These are phyloP conservation scores for Lepus oiostolus DNA, from an alignment of 2,797 vertebrate genomes.

Conservation along the genomic window DNA sequence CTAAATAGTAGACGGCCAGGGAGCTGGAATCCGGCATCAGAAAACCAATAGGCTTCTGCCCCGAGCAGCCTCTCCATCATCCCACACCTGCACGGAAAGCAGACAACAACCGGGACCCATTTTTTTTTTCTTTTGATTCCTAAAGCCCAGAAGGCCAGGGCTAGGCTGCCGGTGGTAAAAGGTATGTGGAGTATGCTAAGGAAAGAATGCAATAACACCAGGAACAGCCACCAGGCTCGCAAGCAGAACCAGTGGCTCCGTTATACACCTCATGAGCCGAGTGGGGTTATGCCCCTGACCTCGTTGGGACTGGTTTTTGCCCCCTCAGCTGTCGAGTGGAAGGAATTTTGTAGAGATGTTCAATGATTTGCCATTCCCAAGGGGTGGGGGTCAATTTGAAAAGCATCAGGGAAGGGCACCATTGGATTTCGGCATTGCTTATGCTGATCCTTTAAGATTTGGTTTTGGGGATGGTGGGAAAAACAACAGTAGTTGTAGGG, in stretches of 20 bases:
- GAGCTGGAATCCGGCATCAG: slow-evolving; percentile 44
- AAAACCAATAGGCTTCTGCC: slow-evolving; percentile 63
- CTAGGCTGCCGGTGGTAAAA: neutral
- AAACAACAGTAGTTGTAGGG: slow-evolving; percentile 13
- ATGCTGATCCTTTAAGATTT: slow-evolving; percentile 59
- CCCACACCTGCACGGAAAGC: slow-evolving; percentile 42
- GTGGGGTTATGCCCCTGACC: slow-evolving; percentile 64
- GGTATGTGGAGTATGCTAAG: neutral
- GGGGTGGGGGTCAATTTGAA: slow-evolving; percentile 45
- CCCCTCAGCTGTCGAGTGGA: neutral
- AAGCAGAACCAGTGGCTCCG: slow-evolving; percentile 69
- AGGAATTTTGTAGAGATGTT: slow-evolving; percentile 71
- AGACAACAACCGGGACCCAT: slow-evolving; percentile 10
- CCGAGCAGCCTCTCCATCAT: slow-evolving; percentile 44
- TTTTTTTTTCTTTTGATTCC: slow-evolving; percentile 56
- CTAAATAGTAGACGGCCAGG: slow-evolving; percentile 68
- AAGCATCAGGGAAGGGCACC: slow-evolving; percentile 35
- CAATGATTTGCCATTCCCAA: slow-evolving; percentile 70
- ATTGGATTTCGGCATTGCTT: slow-evolving; percentile 68
- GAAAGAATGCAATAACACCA: slow-evolving; percentile 5
- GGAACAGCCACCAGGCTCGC: neutral
- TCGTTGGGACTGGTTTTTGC: neutral
- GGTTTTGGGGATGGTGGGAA: neutral
- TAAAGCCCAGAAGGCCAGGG: slow-evolving; percentile 19
- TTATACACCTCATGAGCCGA: slow-evolving; percentile 56